phyloP scores from a whole-genome alignment of 2,797 vertebrate genomes.

The Orientallactaga sibirica region DNA sequence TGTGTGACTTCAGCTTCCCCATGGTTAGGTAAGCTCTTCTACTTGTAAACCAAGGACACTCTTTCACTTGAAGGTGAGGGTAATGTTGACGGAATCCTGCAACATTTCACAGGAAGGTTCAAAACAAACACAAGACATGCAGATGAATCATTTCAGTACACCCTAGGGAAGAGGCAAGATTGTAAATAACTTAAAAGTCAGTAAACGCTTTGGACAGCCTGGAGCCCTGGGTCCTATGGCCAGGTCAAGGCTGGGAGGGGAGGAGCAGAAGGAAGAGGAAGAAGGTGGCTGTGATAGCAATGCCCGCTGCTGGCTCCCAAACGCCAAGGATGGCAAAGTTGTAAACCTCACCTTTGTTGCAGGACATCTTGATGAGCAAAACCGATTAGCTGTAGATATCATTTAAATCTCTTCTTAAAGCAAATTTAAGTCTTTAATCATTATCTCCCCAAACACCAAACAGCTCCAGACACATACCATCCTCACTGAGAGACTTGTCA shows the following conservation, averaged over 20 bases:
- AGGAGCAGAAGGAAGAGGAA: background rate
- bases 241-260: conserved; percentile 18
- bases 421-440: conserved; percentile 84
- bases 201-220: conserved; percentile 37
- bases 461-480: conserved; percentile 83
- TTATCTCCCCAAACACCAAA: conserved; percentile 84
- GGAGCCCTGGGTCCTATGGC: background rate
- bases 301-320: background rate
- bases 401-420: conserved; percentile 80
- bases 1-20: background rate
- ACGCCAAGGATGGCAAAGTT: background rate
- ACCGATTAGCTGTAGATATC: conserved; percentile 66
- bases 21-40: background rate
- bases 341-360: conserved; percentile 35
- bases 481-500: conserved; percentile 89
- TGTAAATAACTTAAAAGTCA: conserved; percentile 46
- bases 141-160: conserved; percentile 23
- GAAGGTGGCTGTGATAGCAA: too few relatives aligned
- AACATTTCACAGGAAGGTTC: background rate
- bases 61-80: background rate
- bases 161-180: background rate
- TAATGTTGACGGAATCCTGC: background rate
- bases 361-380: background rate
- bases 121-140: background rate
- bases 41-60: background rate